phyloP scores from a whole-genome alignment of 2,113 vertebrate species.

The Xyrauchen texanus region DNA sequence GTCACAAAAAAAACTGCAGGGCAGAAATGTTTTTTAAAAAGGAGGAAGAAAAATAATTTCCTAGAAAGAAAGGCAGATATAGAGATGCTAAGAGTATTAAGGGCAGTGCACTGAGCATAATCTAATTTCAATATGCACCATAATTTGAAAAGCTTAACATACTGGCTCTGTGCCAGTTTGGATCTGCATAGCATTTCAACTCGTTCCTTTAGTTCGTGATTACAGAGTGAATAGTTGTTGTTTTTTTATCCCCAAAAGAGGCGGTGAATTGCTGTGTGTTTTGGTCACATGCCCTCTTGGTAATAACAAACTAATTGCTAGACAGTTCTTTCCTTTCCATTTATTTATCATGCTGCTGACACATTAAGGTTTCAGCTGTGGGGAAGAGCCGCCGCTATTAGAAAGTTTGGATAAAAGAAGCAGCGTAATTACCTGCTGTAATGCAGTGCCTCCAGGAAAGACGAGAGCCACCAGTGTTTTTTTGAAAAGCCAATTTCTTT shows the following conservation, averaged over 20 bases:
- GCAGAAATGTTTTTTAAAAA: slow-evolving; percentile 18
- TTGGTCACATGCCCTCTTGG: neutral
- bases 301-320: slow-evolving; percentile 65
- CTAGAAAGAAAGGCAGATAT: too few relatives aligned
- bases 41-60: neutral
- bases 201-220: neutral
- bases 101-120: too few relatives aligned
- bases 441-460: slow-evolving; percentile 62
- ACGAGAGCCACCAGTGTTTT: slow-evolving; percentile 54
- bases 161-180: neutral
- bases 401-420: slow-evolving; percentile 63
- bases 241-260: neutral
- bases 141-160: neutral
- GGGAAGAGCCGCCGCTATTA: slow-evolving; percentile 56
- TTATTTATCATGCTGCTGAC: slow-evolving; percentile 52
- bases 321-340: slow-evolving; percentile 28
- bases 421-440: slow-evolving; percentile 72
- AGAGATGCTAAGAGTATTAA: too few relatives aligned
- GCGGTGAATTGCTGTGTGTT: too few relatives aligned
- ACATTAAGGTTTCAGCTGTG: slow-evolving; percentile 61
- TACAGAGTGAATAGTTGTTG: neutral
- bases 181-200: neutral
- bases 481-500: slow-evolving; percentile 54
- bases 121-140: neutral
- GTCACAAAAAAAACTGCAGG: slow-evolving; percentile 33